Evolutionary conservation across 2,113 vertebrate genomes (phyloP).

Genomic region (Channa maculata): DNA sequence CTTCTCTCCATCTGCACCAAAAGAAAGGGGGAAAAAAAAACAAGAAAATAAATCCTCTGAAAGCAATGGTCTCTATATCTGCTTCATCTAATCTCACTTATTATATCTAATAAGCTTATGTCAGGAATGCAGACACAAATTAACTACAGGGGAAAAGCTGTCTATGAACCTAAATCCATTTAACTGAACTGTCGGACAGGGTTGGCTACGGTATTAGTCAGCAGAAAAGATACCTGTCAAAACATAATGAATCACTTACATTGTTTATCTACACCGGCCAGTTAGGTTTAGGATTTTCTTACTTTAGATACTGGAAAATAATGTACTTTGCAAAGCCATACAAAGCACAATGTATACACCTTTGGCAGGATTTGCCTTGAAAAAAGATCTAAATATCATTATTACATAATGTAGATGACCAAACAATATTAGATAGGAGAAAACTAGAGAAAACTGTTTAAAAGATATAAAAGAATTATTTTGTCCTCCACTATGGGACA

Average conservation of each 20-base stretch:
- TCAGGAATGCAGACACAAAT: slow-evolving; percentile 65
- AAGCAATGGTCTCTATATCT: slow-evolving; percentile 50
- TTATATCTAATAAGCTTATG: slow-evolving; percentile 59
- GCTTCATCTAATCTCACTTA: slow-evolving; percentile 36
- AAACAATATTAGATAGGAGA: too few relatives aligned
- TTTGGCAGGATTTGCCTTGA: too few relatives aligned
- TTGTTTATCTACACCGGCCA: background rate
- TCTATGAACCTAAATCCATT: slow-evolving; percentile 42
- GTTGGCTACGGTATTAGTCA: slow-evolving; percentile 24
- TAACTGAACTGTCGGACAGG: slow-evolving; percentile 23
- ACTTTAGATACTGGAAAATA: background rate
- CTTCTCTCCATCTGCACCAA: slow-evolving; percentile 92
- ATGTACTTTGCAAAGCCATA: background rate
- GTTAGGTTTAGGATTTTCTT: background rate
- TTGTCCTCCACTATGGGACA: too few relatives aligned
- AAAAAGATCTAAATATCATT: too few relatives aligned
- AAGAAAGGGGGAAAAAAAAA: slow-evolving; percentile 25
- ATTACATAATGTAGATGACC: too few relatives aligned
- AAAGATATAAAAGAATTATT: too few relatives aligned
- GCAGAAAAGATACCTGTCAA: slow-evolving; percentile 9
- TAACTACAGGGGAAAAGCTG: background rate
- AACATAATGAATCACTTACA: background rate
- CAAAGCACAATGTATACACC: background rate
- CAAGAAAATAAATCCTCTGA: slow-evolving; percentile 49
- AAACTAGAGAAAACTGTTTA: too few relatives aligned